A percentile compares a stretch with the other conserved stretches of the same genome.
Conservation (phyloP, 1,140 invertebrate genomes). For the Danaus plexippus region DNA sequence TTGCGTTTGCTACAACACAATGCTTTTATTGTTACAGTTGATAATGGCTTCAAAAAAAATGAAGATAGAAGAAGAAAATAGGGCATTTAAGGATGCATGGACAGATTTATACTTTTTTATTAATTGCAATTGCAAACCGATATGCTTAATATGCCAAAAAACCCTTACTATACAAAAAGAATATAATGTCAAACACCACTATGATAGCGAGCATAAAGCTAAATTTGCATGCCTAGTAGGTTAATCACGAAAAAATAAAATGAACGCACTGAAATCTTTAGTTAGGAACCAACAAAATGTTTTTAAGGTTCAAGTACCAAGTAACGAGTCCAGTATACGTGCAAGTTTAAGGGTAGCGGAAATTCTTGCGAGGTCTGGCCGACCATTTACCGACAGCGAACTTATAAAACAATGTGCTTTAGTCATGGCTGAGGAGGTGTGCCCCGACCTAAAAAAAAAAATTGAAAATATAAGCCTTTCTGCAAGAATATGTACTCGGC, state of each 20-base stretch:
- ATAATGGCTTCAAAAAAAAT: slow-evolving; percentile 21
- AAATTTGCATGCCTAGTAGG: slow-evolving; percentile 29
- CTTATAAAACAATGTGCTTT: slow-evolving; percentile 31
- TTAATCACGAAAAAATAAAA: slow-evolving; percentile 10
- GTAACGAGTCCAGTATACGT: slow-evolving; percentile 29
- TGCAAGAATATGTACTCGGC: slow-evolving; percentile 11
- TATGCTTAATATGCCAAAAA: slow-evolving; percentile 38
- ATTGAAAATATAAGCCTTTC: too few relatives aligned
- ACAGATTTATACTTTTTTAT: slow-evolving; percentile 31
- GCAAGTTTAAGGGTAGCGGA: slow-evolving; percentile 33
- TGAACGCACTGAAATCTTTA: slow-evolving; percentile 18
- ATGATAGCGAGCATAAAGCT: slow-evolving; percentile 20
- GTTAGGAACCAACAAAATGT: slow-evolving; percentile 30
- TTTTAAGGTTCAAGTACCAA: slow-evolving; percentile 21
- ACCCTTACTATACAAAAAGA: slow-evolving; percentile 36
- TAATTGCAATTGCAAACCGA: slow-evolving; percentile 20
- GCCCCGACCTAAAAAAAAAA: slow-evolving; percentile 26
- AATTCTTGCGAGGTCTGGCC: slow-evolving; percentile 34
- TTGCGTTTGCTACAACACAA: slow-evolving; percentile 9
- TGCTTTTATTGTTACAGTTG: slow-evolving; percentile 18
- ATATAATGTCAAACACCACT: slow-evolving; percentile 32
- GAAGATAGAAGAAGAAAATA: slow-evolving; percentile 26
- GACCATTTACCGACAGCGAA: slow-evolving; percentile 44
- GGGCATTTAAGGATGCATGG: slow-evolving; percentile 29
- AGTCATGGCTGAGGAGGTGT: slow-evolving; percentile 37